Base-by-base conservation (phyloP, 2,797 vertebrate species). In the Ciconia nigra region DNA sequence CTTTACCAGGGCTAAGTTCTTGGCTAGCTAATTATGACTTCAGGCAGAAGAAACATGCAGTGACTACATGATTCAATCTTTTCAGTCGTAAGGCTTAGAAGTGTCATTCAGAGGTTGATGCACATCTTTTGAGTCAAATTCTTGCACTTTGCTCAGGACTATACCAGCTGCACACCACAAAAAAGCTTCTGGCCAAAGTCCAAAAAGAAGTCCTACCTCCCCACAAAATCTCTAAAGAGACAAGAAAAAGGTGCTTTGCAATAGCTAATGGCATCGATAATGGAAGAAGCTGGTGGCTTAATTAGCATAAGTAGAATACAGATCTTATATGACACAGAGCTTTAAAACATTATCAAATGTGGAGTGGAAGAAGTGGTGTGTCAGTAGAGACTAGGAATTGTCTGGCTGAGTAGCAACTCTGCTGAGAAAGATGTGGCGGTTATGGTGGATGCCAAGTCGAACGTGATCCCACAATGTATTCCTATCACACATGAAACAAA, bases 11-110 rank as follows among this genome's bases (percentile, higher is more conserved):
- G n/a, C 9, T 80, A 62, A 61, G 77, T 87, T 92, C 52, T 87
- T 82, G 51, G 37, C 20, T 62, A 89, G 47, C 19, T 82, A 61
- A 79, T 77, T 79, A 83, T 47, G 33, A 83, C 62, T 97, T 89
- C 44, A 86, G 55, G 57, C 26, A 70, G 39, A 59, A 91, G 71
- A 89, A 94, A 86, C 8, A 59, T 2, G 26, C 58, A 78, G 35
- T 20, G 39, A 79, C 79, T 57, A 69, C 31, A 37, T 28, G 35
- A 72, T 28, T 69, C 55, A 55, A 8, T 39, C 37, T 93, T 74
- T 83, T 67, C 55, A 69, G 61, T 52, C 10, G 8, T 57, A 83
- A 83, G 31, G 14, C 39, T 90, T 55, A 54, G 21, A 83, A 91
- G 28, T n/a, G 62, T 46, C 72, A 72, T 35, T 82, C 76, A 91